A percentile compares a stretch with the other conserved stretches of the same genome.
phyloP scores from a whole-genome alignment of 37 sponge, comb jelly and placozoan species.

The Hormiphora californensis region DNA sequence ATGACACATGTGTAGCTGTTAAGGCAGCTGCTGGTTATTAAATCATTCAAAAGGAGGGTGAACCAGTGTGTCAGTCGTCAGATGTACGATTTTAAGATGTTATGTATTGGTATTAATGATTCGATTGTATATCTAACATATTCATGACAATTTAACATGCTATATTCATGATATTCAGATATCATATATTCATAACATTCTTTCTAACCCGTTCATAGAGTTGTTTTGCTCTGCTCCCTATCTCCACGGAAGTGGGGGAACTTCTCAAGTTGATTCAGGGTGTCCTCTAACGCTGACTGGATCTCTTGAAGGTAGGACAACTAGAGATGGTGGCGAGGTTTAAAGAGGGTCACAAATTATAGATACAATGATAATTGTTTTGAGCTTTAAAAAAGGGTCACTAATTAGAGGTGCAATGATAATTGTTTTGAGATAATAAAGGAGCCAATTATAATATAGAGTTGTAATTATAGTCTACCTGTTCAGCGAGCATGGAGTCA shows the following conservation, averaged over 20 bases:
- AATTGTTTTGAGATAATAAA: not conserved
- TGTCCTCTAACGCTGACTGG: not conserved
- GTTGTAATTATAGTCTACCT: not conserved
- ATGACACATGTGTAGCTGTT: too few relatives aligned
- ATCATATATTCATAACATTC: too few relatives aligned
- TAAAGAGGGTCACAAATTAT: not conserved
- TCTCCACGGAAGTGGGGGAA: too few relatives aligned
- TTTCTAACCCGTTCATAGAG: too few relatives aligned
- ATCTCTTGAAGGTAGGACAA: constrained; percentile 36
- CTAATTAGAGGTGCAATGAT: not conserved
- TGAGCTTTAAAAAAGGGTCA: not conserved
- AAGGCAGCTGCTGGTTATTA: too few relatives aligned
- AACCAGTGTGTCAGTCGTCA: too few relatives aligned
- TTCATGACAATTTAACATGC: too few relatives aligned
- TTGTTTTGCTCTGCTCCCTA: not conserved
- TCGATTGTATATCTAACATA: too few relatives aligned
- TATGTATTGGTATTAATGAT: too few relatives aligned
- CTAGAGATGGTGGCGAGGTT: not conserved
- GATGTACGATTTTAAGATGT: too few relatives aligned
- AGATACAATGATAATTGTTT: not conserved
- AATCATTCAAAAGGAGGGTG: too few relatives aligned
- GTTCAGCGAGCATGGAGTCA: constrained; percentile 14
- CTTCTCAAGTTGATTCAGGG: not conserved
- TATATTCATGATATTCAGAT: too few relatives aligned
- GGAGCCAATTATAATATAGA: not conserved